Base-by-base conservation (phyloP, 2,113 vertebrate species). In the Aspiorhynchus laticeps region DNA sequence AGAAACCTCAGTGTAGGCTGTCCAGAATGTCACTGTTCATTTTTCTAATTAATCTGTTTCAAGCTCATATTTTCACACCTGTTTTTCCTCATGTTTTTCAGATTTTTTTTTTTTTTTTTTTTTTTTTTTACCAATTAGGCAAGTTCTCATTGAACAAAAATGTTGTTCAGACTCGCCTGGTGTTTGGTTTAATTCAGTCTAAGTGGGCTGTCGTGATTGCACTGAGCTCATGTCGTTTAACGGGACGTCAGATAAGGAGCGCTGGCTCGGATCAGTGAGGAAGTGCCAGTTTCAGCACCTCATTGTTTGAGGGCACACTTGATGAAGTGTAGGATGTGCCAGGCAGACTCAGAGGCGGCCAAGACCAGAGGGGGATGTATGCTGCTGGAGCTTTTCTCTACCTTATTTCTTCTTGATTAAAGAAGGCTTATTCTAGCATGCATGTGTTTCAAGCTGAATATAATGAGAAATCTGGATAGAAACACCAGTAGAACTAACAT, bases 181-280 rank as follows among this genome's bases (percentile, higher is more conserved):
- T 8, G 1, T 36, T 71, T 38, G 33, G 19, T 73, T 73, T 73
- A 38, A 12, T 73, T 76, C 24, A 2, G 24, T 77, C 6, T 51
- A 77, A 77, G 14, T 51, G 74, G 26, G 21, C 63, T 43, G 65
- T 36, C 73, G 46, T 65, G 56, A 75, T 82, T 31, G 2, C 71
- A 59, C 10, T 86, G 87, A 90, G 80, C 74, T 84, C 74, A 86
- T 81, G 86, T 48, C 28, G 19, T 88, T 86, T 86, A 79, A 67
- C n/a, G 73, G 84, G 28, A 38, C 5, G 84, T 48, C 48, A 75
- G 80, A 82, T 83, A 80, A 85, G 56, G 56, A 61, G 11, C 28
- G 19, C 78, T 41, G 73, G 73, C 69, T 85, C 59, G 17, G 77
- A 53, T 48, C 26, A 10, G 28, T n/a, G 77, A 87, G 76, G 75